Evolutionary conservation across 2,888 invertebrate species (phyloP), one percentile per base, ranked within the genome.

Genomic region (Caenorhabditis drosophilae): DNA sequence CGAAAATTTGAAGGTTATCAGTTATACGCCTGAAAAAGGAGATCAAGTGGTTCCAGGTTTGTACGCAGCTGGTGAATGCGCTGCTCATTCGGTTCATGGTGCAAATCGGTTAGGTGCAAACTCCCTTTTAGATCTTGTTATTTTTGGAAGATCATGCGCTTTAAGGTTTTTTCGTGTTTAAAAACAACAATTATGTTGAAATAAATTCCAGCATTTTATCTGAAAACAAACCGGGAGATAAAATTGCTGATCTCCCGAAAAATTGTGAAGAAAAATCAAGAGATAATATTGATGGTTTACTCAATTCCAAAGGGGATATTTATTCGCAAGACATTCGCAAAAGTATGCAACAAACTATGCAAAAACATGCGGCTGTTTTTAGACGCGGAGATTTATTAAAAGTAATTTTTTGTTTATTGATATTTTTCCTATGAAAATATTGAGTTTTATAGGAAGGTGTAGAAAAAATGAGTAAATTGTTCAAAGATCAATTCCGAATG

Each of bases 81-180:
- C 91, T 1, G 94, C 92, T 82, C 92, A 93, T 20, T 96, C 96
- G 0, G 98, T 98, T 54, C 98, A 98, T 85, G 98, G 98, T 73
- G 98, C 98, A 61, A 98, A 98, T 87, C 89, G 98, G 36, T 89
- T 99, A 45, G 98, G 98, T 61, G 97, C 98, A 59, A 98, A 98
- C 87, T 98, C 97, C 0, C 88, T 98, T 71, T 88, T 99, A 35
- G 98, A 99, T 88, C 88, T 98, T 83, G 96, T 98, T 11, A 94
- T 98, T 57, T 99, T 98, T 85, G 98, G 98, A 56, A 89, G 98
- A 78, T 95, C 95, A 18, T 96, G 95, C 85, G 97, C 96, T 3
- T 90, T 72, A 41, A 75, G 68, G 71, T 71, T 9, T 15, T 55
- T 36, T 49, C 9, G 18, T 12, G 15, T 25, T 45, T 41, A 6